Evolutionary conservation across 1,140 invertebrate genomes (phyloP), one percentile per base, ranked within the genome.

Genomic region (Ceratina japonica): DNA sequence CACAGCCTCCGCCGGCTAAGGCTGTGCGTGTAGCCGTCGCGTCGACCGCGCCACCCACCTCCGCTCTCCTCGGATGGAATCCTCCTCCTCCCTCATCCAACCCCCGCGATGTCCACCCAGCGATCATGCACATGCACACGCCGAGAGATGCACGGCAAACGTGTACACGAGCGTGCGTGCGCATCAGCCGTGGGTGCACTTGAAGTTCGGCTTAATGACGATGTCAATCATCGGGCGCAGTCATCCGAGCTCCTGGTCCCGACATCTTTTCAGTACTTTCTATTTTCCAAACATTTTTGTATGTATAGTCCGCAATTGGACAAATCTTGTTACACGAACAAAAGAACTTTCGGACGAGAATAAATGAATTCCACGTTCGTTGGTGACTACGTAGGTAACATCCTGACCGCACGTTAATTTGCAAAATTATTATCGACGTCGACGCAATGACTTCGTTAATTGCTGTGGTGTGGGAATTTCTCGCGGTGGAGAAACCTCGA

Each of bases 171-270:
- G n/a, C 22, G 65, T 37, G 54, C 24, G 59, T 24, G 27, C 66
- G 65, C 62, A 76, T 49, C 62, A 44, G 62, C 63, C 44, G 44
- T 70, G 66, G 59, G 27, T 75, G 74, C 64, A 74, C 75, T 81
- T 85, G 77, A 78, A 86, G 82, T 81, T 68, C 61, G 74, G 80
- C 76, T 83, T 89, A 89, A 89, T 89, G 85, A 89, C 83, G 80
- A 80, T 87, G 87, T 89, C 87, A 86, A 88, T 88, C 88, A 88
- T 31, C 54, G 72, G 59, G n/a, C 59, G 83, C 70, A 81, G 81
- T 83, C 61, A 59, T 44, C 37, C 37, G 37, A 44, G 37, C 37
- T 0, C 10, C 37, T 44, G 37, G 3, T 10, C 10, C 37, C 37
- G 37, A 44, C 37, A 44, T 44, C 37, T 44, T 44, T 44, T 44